Evolutionary conservation across 1,140 invertebrate genomes (phyloP), one percentile per base, ranked within the genome.

Genomic region (Rhynchophorus ferrugineus): DNA sequence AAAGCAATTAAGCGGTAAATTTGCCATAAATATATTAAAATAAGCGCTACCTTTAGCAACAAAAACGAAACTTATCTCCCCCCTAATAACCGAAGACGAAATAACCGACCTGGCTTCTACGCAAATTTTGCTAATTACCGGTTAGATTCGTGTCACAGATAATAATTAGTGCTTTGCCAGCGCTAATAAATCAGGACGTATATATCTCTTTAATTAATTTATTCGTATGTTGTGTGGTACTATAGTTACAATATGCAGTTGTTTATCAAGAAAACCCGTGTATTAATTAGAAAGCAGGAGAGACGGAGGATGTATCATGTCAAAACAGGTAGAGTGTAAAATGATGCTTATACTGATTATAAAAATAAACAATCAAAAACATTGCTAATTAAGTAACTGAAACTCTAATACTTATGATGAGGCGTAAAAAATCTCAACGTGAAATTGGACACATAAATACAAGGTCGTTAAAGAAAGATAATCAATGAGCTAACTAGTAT

Each of bases 131-230:
- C 20, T 18, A 44, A 44, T 44, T 44, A 44, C 43, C 18, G 16
- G 43, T 34, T 44, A 44, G 43, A 44, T 44, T 33, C 43, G 24
- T 34, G 43, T 44, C 21, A 13, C 29, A 44, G 45, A 47, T 47
- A 47, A 29, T 47, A 47, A 47, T 47, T 47, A 47, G 13, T 18
- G 45, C 20, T 29, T 37, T n/a, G 34, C 19, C 37, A 18, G 33
- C 37, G 45, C 45, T 36, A 47, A 47, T 47, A 47, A 47, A 47
- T 47, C 45, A 47, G 45, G 37, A 37, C 45, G 34, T 29, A 29
- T 19, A 9, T 47, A 47, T 47, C 45, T 47, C 33, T 47, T 47
- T 47, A 47, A 47, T 47, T 22, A 47, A 47, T 47, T 47, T 47
- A 47, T 47, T 47, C 34, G 7, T 37, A 29, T 47, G 45, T 47